phyloP scores from a whole-genome alignment of 2,888 invertebrate species.

The Dasysyrphus albostriatus region DNA sequence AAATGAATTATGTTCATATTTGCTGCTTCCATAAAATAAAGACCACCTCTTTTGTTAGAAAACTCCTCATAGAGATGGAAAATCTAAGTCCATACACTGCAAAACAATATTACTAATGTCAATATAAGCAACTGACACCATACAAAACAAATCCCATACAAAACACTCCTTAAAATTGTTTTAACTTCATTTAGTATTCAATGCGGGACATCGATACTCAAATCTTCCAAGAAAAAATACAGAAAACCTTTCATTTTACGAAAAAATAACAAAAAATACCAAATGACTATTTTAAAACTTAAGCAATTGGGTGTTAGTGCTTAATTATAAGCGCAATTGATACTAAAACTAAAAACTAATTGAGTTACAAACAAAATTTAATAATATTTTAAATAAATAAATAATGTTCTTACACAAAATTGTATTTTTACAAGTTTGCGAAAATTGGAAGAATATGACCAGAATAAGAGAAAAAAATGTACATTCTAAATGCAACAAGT shows the following conservation, averaged over 20 bases:
- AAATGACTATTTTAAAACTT: too few relatives aligned
- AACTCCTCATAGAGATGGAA: not conserved
- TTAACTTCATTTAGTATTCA: conserved; percentile 24
- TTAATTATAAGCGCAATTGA: too few relatives aligned
- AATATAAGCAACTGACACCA: conserved; percentile 17
- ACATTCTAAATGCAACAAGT: too few relatives aligned
- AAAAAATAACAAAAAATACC: too few relatives aligned
- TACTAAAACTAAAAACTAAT: too few relatives aligned
- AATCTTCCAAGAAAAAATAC: not conserved
- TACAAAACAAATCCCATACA: conserved; percentile 5
- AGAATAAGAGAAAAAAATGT: too few relatives aligned
- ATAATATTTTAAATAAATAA: too few relatives aligned
- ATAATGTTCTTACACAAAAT: too few relatives aligned
- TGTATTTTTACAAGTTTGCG: too few relatives aligned
- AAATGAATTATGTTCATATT: not conserved
- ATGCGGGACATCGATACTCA: not conserved
- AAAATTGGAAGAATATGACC: too few relatives aligned
- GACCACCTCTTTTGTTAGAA: not conserved
- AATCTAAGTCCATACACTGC: not conserved
- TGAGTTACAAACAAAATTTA: too few relatives aligned
- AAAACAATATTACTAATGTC: not conserved
- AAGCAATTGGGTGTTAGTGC: too few relatives aligned
- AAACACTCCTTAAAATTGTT: conserved; percentile 22
- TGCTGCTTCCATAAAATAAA: not conserved
- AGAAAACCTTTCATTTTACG: not conserved